A percentile compares a stretch with the other conserved stretches of the same genome.
Conservation (phyloP, 2,888 invertebrate species). For the Adelphocoris suturalis region DNA sequence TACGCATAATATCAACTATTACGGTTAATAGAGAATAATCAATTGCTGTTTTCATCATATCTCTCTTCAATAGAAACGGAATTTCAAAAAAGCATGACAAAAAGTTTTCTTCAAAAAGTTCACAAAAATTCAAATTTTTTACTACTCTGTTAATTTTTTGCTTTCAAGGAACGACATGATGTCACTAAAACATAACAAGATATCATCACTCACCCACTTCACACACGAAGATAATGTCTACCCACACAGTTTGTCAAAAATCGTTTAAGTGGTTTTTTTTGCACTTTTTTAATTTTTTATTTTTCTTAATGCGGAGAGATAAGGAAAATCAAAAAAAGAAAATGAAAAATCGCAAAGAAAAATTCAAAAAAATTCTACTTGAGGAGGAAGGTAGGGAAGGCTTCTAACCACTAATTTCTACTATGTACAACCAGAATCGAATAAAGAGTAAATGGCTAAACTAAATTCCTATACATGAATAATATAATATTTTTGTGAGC, state of each 20-base stretch:
- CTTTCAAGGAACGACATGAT: constrained; percentile 59
- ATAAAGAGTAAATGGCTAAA: constrained; percentile 71
- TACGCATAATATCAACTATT: constrained; percentile 25
- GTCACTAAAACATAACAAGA: constrained; percentile 46
- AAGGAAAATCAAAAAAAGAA: constrained; percentile 60
- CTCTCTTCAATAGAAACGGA: not conserved
- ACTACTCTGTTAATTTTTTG: not conserved
- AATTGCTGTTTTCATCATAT: not conserved
- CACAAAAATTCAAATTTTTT: not conserved
- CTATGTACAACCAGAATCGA: constrained; percentile 70
- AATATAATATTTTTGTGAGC: constrained; percentile 73
- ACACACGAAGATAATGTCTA: constrained; percentile 60
- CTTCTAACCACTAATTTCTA: constrained; percentile 59
- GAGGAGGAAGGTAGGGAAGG: not conserved
- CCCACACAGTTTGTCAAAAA: constrained; percentile 46
- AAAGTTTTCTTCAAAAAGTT: not conserved
- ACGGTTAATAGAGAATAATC: not conserved
- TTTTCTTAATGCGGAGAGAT: constrained; percentile 48
- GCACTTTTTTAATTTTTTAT: not conserved
- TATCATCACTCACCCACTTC: constrained; percentile 60
- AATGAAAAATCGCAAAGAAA: not conserved
- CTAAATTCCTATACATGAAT: constrained; percentile 73
- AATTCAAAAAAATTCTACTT: not conserved
- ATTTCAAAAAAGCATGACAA: no score
- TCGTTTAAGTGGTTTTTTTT: constrained; percentile 37